Percentiles rank a stretch among this genome's conserved stretches.
Evolutionary conservation across 1,140 invertebrate genomes (phyloP).

Genomic region (fruit fly (Drosophila melanogaster)): Release_6_plus_ISO1_MT NT_033779.5:4290501-4291000

Average conservation of each 20-base stretch:
- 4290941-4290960: constrained; percentile 60
- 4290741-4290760: constrained; percentile 39
- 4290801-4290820: constrained; percentile 46
- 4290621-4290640: constrained; percentile 66
- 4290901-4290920: constrained; percentile 59
- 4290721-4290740: constrained; percentile 31
- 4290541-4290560: constrained; percentile 40
- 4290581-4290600: constrained; percentile 49
- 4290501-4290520: constrained; percentile 46
- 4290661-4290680: constrained; percentile 2
- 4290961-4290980: constrained; percentile 9
- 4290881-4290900: constrained; percentile 63
- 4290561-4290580: constrained; percentile 1
- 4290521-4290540: constrained; percentile 32
- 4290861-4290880: constrained; percentile 73
- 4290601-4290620: constrained; percentile 53
- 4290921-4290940: constrained; percentile 39
- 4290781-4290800: constrained; percentile 60
- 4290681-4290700: constrained; percentile 23
- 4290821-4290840: constrained; percentile 39
- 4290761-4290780: constrained; percentile 57
- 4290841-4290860: constrained; percentile 62
- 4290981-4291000: constrained; percentile 63
- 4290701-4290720: constrained; percentile 36
- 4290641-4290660: constrained; percentile 20